These are phyloP conservation scores for Nephrotoma appendiculata DNA, from an alignment of 2,888 invertebrate genomes.

Conservation along the genomic window DNA sequence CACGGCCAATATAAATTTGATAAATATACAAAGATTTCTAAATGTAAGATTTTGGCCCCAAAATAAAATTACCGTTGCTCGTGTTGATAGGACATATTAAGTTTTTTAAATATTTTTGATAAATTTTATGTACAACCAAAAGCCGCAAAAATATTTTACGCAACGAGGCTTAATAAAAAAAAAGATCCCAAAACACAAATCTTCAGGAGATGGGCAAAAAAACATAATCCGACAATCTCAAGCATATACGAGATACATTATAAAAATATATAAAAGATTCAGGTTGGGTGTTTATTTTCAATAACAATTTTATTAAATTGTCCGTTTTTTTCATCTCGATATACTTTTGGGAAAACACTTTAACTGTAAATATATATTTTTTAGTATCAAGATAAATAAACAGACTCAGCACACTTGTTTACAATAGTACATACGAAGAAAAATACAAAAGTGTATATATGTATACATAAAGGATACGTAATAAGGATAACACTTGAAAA, in stretches of 20 bases:
- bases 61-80: too few relatives aligned
- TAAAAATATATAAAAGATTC: background rate
- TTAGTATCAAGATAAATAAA: background rate
- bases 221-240: background rate
- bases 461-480: background rate
- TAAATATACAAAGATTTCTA: too few relatives aligned
- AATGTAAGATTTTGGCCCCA: too few relatives aligned
- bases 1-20: too few relatives aligned
- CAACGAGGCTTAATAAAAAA: background rate
- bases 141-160: background rate
- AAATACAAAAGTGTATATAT: background rate
- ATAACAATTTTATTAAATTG: background rate
- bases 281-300: background rate
- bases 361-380: background rate
- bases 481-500: background rate
- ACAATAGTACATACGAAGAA: background rate
- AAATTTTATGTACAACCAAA: background rate
- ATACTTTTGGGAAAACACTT: background rate
- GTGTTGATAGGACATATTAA: too few relatives aligned
- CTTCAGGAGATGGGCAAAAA: background rate
- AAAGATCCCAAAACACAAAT: background rate
- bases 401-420: background rate
- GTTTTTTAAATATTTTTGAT: background rate
- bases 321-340: background rate
- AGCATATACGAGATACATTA: background rate